These are phyloP conservation scores for Trichonephila inaurata DNA, from an alignment of 1,140 invertebrate species.

Conservation along the genomic window DNA sequence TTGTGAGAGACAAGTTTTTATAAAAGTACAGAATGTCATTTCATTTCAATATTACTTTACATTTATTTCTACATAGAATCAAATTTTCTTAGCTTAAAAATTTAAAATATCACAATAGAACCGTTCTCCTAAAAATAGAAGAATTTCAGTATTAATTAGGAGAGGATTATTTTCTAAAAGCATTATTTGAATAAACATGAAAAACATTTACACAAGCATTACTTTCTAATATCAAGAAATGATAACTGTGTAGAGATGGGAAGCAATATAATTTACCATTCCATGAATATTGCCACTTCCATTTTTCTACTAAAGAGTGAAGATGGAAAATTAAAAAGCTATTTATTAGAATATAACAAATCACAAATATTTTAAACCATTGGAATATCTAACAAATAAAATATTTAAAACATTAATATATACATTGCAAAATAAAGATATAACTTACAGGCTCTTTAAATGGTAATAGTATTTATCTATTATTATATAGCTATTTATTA, in stretches of 20 bases:
- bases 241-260: not conserved
- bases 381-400: not conserved
- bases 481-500: too few species aligned
- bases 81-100: not conserved
- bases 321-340: slow-evolving; percentile 20
- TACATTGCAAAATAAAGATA: too few species aligned
- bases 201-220: not conserved
- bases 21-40: too few species aligned
- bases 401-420: not conserved
- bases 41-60: too few species aligned
- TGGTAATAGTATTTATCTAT: too few species aligned
- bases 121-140: not conserved
- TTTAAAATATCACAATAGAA: not conserved
- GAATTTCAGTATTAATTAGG: not conserved
- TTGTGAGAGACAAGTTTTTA: too few species aligned
- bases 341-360: not conserved
- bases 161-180: not conserved
- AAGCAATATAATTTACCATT: not conserved
- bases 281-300: not conserved
- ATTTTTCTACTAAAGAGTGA: slow-evolving; percentile 16
- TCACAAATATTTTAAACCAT: not conserved
- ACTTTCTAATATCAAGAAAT: not conserved
- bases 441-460: too few species aligned
- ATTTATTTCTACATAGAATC: too few species aligned
- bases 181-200: not conserved